A percentile compares a stretch with the other conserved stretches of the same genome.
Conservation (phyloP, 2,113 vertebrate genomes). For the Engystomops pustulosus region DNA sequence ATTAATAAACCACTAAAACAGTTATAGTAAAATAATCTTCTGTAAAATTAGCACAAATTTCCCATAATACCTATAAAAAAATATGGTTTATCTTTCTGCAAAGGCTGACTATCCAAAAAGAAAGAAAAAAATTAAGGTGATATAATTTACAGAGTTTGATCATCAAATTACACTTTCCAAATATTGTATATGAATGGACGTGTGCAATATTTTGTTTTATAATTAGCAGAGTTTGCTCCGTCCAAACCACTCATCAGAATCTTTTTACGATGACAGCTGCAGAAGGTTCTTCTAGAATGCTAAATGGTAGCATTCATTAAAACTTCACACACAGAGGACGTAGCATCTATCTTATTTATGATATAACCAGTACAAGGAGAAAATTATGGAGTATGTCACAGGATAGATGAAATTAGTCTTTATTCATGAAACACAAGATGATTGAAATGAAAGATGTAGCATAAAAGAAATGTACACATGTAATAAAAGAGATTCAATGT, state of each 20-base stretch:
- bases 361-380: constrained; percentile 28
- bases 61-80: too few species aligned
- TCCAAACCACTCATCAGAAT: constrained; percentile 83
- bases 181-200: constrained; percentile 74
- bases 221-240: constrained; percentile 78
- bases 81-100: too few species aligned
- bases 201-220: constrained; percentile 79
- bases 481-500: constrained; percentile 9
- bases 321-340: constrained; percentile 62
- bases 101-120: too few species aligned
- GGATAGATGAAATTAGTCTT: constrained; percentile 40
- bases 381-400: constrained; percentile 43
- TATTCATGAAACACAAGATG: constrained; percentile 29
- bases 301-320: constrained; percentile 80
- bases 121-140: too few species aligned
- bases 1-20: too few species aligned
- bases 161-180: constrained; percentile 80
- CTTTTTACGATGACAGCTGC: constrained; percentile 80
- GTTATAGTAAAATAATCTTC: too few species aligned
- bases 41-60: too few species aligned
- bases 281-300: constrained; percentile 73
- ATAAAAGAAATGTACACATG: not conserved
- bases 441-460: constrained; percentile 24
- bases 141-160: constrained; percentile 72
- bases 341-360: constrained; percentile 59